Evolutionary conservation across 2,888 invertebrate genomes (phyloP), one percentile per base, ranked within the genome.

Genomic region (Drosophila borealis): DNA sequence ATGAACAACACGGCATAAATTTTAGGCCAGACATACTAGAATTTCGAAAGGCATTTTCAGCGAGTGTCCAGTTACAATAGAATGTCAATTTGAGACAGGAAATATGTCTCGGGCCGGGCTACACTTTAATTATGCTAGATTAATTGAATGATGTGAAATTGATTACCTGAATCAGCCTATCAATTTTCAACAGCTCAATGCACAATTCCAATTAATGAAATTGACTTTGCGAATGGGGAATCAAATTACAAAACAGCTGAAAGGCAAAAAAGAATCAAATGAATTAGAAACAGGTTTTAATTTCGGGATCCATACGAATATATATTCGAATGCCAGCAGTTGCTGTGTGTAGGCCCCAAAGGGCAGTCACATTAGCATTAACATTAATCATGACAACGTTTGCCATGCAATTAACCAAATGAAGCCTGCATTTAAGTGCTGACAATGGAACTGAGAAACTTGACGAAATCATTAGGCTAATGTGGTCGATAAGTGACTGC

Each of bases 341-440:
- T 41, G 21, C 36, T 55, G 56, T 73, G 73, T 61, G 56, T 67
- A 66, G 74, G 78, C 64, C 72, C 73, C 76, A 64, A 70, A 68
- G 77, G 76, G 76, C 70, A 65, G 29, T 21, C 71, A 46, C 53
- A 75, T 75, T 71, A 75, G 50, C 76, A 75, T 74, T 70, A 60
- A 60, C 84, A 86, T 83, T 83, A 83, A 86, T 83, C 82, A 83
- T 78, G 76, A 63, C 80, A 78, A 70, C 86, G 74, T 83, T 83
- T 83, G 83, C 72, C 86, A 74, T 85, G 78, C 86, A 83, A 83
- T 83, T 83, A 83, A 86, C 78, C 82, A 83, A 83, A 86, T 82
- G 86, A 83, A 86, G 82, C 83, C 78, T 83, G 86, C 86, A 78
- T 86, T 82, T 85, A 84, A 80, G 80, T 83, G 82, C 80, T 85